Evolutionary conservation across 2,888 invertebrate species (phyloP), one percentile per base, ranked within the genome.

Genomic region (Acanthosoma haemorrhoidale): DNA sequence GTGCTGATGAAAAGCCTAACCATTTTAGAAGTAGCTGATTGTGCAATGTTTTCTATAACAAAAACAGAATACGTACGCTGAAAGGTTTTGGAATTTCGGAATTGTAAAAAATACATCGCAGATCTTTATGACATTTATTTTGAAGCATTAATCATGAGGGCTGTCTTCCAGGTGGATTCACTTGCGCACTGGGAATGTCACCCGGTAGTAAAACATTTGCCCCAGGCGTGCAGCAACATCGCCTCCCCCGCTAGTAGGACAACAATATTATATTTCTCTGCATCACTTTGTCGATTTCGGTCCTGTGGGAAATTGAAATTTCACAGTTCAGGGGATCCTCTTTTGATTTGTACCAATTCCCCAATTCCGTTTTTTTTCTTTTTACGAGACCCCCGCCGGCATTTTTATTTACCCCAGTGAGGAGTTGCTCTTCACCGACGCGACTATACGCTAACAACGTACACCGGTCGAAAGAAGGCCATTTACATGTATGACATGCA

Each of bases 401-500:
- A 29, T 31, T n/a, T 51, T 51, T 51, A 51, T 51, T 51, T 51
- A 25, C 51, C 11, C 32, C 32, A n/a, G 34, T 8, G 29, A 32
- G 60, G 18, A 36, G 36, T 60, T 59, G 16, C 32, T 34, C 15
- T 3, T 25, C 60, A 36, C 21, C 36, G 60, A n/a, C n/a, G n/a
- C n/a, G n/a, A 43, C 8, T 8, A 6, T 36, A 9, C 36, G 36
- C 59, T 31, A 32, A 59, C 59, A 59, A 32, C 32, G 32, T 32
- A 15, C 25, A 32, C 32, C 16, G 64, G 38, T 15, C 15, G 16
- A 25, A 72, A 72, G 68, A 70, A 69, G 71, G 69, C 71, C 72
- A 73, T 73, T 73, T 73, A 69, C 71, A 73, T 73, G 72, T 73
- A 73, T 73, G 72, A 73, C 72, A 73, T 73, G 72, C 72, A 73